A percentile compares a stretch with the other conserved stretches of the same genome.
phyloP scores from a whole-genome alignment of 2,797 vertebrate genomes.

The Sebastes umbrosus region DNA sequence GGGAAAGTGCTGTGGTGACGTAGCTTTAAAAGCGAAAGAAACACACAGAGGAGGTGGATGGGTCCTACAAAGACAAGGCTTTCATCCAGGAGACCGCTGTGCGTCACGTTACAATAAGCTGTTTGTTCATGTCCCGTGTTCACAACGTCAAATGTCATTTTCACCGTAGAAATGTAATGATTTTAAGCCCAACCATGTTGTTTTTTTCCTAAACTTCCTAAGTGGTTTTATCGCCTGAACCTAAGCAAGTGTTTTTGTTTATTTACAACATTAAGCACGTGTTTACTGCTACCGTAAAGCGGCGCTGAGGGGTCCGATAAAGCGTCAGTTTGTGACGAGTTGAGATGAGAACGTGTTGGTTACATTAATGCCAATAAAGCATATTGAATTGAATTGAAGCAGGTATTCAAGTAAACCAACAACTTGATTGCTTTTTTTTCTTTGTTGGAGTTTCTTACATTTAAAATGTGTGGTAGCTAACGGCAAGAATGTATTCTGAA shows the following conservation, averaged over 20 bases:
- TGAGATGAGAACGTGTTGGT: neutral
- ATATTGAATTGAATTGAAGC: neutral
- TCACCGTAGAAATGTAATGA: neutral
- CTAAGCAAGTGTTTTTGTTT: neutral
- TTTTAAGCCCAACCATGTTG: neutral
- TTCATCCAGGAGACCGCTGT: too few relatives aligned
- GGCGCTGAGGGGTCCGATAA: too few relatives aligned
- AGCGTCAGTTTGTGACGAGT: too few relatives aligned
- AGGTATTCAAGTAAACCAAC: neutral
- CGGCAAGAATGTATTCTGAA: slow-evolving; percentile 21
- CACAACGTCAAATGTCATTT: too few relatives aligned
- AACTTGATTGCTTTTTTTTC: slow-evolving; percentile 3
- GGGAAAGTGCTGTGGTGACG: neutral
- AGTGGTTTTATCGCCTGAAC: neutral
- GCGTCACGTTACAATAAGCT: too few relatives aligned
- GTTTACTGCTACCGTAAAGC: neutral
- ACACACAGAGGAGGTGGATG: too few relatives aligned
- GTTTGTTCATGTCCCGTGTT: too few relatives aligned
- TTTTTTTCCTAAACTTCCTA: neutral
- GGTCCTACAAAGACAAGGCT: too few relatives aligned
- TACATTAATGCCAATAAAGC: neutral
- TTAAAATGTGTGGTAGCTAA: neutral
- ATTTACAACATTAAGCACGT: neutral
- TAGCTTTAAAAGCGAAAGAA: too few relatives aligned
- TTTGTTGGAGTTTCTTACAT: neutral